Conservation (phyloP, 2,797 vertebrate species). For the Cirrhinus mrigala region DNA sequence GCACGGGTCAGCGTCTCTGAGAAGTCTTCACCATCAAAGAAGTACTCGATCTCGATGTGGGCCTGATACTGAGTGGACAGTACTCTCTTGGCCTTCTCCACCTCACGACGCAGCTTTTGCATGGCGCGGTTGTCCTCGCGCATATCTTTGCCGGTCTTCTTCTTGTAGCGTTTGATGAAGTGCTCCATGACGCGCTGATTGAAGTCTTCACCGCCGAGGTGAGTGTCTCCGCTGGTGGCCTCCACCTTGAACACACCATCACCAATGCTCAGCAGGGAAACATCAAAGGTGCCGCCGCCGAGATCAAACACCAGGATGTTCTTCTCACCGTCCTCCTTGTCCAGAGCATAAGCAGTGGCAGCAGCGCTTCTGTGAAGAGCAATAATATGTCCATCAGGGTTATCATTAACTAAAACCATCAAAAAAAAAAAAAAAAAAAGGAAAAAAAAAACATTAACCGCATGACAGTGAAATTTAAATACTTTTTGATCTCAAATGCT, state of each 20-base stretch:
- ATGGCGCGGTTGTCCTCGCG: conserved; percentile 93
- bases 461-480: too few relatives aligned
- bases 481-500: too few relatives aligned
- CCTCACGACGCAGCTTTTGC: conserved; percentile 95
- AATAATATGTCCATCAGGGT: too few relatives aligned
- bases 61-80: conserved; percentile 94
- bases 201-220: conserved; percentile 95
- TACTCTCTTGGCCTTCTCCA: conserved; percentile 93
- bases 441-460: too few relatives aligned
- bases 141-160: conserved; percentile 96
- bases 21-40: conserved; percentile 96
- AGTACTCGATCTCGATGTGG: conserved; percentile 95
- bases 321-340: conserved; percentile 93
- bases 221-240: conserved; percentile 96
- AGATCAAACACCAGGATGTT: conserved; percentile 97
- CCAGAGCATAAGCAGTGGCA: conserved; percentile 95
- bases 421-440: too few relatives aligned
- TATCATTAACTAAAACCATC: too few relatives aligned
- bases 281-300: conserved; percentile 94
- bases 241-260: conserved; percentile 95
- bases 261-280: conserved; percentile 95
- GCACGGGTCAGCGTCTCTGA: conserved; percentile 94
- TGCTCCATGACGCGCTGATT: conserved; percentile 98
- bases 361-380: conserved; percentile 88
- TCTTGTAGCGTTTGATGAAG: conserved; percentile 97